Evolutionary conservation across 2,113 vertebrate species (phyloP), one percentile per base, ranked within the genome.

Genomic region (Daubentonia madagascariensis): DNA sequence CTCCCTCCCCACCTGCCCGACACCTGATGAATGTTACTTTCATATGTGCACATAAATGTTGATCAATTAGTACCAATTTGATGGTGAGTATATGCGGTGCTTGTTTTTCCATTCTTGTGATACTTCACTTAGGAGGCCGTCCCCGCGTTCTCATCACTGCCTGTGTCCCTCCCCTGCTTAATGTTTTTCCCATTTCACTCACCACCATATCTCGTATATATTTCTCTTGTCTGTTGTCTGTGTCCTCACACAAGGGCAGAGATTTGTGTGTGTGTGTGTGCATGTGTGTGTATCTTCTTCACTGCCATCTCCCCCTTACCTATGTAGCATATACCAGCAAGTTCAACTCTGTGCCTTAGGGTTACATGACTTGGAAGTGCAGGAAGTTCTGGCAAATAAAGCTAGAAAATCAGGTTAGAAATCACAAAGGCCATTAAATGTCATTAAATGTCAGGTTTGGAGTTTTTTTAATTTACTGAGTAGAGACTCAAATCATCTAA

Each of bases 391-490:
- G 61, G 65, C 54, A 13, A 35, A 72, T 8, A 48, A 43, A 84
- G 23, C 43, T 79, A 43, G 35, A 94, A 89, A 93, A 90, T 86
- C 52, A 84, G 23, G n/a, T 61, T 72, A 43, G 52, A 70, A 52
- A 87, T 90, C 23, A 6, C 3, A 11, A 78, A 54, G 6, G 13
- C 25, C 12, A n/a, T 35, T 30, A 30, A n/a, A 67, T 40, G 37
- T 81, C 12, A n/a, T 35, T 30, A 30, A n/a, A 67, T 40, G 37
- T 81, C 61, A 50, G 23, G 43, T 22, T 20, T 14, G 5, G 14
- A 67, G 16, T 4, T 30, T 91, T 91, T 93, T 79, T 70, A 54
- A 10, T 68, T 50, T 73, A 80, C 57, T 37, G 43, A 22, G 25
- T 35, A 59, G 52, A 84, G 40, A 84, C 8, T 52, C 25, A 17